Evolutionary conservation across 1,140 invertebrate genomes (phyloP).

Genomic region (Whitmania pigra): DNA sequence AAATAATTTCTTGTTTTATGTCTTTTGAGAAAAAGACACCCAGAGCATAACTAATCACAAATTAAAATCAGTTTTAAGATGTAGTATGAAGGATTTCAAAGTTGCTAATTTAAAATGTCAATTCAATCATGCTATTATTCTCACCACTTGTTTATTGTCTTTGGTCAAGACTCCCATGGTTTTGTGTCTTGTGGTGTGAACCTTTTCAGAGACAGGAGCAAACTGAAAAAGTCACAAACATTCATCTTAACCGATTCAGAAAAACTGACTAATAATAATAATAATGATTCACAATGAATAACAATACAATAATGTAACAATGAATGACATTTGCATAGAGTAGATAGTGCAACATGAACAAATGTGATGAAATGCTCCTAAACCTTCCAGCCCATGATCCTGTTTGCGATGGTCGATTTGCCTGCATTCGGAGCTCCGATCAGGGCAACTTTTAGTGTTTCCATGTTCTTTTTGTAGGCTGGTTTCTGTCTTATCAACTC

Average conservation of each 20-base stretch:
- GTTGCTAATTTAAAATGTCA: background rate
- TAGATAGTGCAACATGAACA: slow-evolving; percentile 10
- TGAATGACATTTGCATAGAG: background rate
- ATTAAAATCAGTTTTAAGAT: background rate
- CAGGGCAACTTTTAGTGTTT: slow-evolving; percentile 65
- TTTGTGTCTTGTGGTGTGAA: slow-evolving; percentile 70
- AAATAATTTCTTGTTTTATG: background rate
- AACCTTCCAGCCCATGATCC: slow-evolving; percentile 64
- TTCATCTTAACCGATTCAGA: background rate
- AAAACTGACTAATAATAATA: background rate
- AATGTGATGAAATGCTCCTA: slow-evolving; percentile 28
- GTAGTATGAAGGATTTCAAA: too few relatives aligned
- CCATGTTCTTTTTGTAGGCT: slow-evolving; percentile 30
- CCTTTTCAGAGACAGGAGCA: slow-evolving; percentile 71
- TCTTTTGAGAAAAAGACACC: background rate
- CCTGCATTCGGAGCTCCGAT: slow-evolving; percentile 81
- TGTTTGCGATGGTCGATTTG: slow-evolving; percentile 85
- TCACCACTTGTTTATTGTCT: slow-evolving; percentile 65
- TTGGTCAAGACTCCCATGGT: slow-evolving; percentile 58
- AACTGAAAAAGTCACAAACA: slow-evolving; percentile 48
- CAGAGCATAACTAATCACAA: background rate
- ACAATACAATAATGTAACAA: background rate
- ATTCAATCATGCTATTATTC: background rate
- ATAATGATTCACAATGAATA: background rate
- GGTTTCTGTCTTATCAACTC: slow-evolving; percentile 7